Evolutionary conservation across 2,113 vertebrate species (phyloP).

Genomic region (Diphyllodes magnificus): DNA sequence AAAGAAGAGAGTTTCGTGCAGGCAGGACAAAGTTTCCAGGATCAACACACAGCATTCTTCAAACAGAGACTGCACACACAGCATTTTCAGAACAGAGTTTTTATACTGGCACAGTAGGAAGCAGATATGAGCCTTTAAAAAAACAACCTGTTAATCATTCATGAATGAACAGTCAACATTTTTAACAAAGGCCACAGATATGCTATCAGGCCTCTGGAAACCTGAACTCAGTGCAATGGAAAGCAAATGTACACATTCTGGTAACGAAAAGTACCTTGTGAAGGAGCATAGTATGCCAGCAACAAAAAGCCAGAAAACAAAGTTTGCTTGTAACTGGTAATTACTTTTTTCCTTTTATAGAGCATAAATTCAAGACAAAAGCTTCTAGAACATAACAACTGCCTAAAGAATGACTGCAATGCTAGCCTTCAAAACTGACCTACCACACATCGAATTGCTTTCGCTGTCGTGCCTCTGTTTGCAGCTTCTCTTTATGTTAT

Average conservation of each 20-base stretch:
- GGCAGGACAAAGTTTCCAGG: neutral
- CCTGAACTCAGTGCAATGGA: neutral
- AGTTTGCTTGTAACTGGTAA: neutral
- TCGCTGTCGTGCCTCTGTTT: neutral
- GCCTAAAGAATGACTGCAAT: neutral
- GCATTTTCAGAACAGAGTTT: neutral
- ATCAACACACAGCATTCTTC: neutral
- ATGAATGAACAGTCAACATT: conserved; percentile 39
- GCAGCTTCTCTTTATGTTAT: neutral
- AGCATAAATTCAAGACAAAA: neutral
- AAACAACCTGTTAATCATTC: conserved; percentile 53
- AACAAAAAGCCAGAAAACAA: neutral
- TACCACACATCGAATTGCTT: neutral
- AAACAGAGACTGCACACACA: neutral
- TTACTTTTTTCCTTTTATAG: neutral
- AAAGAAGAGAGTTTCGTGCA: neutral
- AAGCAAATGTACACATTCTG: neutral
- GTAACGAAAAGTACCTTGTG: neutral
- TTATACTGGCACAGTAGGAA: neutral
- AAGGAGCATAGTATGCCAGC: neutral
- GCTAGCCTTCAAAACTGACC: neutral
- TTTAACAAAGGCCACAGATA: conserved; percentile 17
- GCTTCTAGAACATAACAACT: neutral
- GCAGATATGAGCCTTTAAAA: neutral
- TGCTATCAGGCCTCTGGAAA: neutral